A percentile compares a stretch with the other conserved stretches of the same genome.
phyloP scores from a whole-genome alignment of 2,797 vertebrate species.

The Micrastur ruficollis region DNA sequence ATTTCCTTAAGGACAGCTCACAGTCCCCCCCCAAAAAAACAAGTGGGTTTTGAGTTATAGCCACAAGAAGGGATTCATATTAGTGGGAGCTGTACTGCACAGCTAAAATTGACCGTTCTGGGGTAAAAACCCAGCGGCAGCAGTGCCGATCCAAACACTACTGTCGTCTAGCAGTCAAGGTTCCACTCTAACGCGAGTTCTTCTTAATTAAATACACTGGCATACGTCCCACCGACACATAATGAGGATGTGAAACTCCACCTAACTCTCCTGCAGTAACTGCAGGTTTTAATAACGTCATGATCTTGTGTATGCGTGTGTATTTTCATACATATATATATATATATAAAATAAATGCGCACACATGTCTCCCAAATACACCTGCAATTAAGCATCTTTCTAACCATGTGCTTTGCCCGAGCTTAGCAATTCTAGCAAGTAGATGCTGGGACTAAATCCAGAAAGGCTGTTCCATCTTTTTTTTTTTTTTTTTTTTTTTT shows the following conservation, averaged over 20 bases:
- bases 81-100: neutral
- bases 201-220: neutral
- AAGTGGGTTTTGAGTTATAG: neutral
- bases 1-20: neutral
- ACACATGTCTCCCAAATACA: neutral
- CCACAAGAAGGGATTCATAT: neutral
- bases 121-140: accelerated
- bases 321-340: neutral
- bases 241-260: neutral
- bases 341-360: neutral
- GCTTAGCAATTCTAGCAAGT: neutral
- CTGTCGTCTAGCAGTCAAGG: neutral
- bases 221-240: accelerated
- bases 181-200: too few species aligned
- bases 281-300: neutral
- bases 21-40: neutral
- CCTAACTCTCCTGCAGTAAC: too few species aligned
- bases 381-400: too few species aligned
- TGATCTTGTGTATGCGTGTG: accelerated
- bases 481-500: too few species aligned
- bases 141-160: neutral
- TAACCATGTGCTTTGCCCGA: accelerated
- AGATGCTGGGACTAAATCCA: neutral
- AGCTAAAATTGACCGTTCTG: neutral
- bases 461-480: neutral